Conservation (phyloP, 2,888 invertebrate species). For the Sepioteuthis lessoniana region DNA sequence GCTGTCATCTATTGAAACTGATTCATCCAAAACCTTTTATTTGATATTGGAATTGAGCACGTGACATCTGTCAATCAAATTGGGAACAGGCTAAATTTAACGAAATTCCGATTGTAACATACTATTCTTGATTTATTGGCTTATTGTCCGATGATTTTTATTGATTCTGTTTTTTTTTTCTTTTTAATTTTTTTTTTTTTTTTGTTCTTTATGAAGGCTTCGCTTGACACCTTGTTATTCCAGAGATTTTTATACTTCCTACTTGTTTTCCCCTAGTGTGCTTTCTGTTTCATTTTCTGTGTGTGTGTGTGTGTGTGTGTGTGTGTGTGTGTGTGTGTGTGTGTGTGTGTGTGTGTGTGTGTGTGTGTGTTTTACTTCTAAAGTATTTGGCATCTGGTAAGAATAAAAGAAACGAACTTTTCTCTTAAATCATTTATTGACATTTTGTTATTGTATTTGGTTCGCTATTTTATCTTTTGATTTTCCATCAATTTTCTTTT, state of each 20-base stretch:
- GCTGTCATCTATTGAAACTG: neutral
- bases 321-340: too few relatives aligned
- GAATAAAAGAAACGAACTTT: neutral
- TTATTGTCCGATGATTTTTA: neutral
- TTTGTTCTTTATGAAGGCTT: neutral
- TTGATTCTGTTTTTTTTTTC: neutral
- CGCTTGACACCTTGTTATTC: neutral
- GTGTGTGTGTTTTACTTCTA: neutral
- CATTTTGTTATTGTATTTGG: neutral
- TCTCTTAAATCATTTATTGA: neutral
- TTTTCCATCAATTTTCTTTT: neutral
- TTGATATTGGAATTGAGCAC: neutral
- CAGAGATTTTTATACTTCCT: neutral
- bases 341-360: too few relatives aligned
- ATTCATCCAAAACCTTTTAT: neutral
- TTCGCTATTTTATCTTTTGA: neutral
- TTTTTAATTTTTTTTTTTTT: neutral
- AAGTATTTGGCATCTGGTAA: neutral
- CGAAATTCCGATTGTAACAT: neutral
- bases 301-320: too few relatives aligned
- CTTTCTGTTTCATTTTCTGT: neutral
- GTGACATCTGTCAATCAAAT: neutral
- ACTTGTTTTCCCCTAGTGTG: neutral
- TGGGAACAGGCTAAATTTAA: neutral
- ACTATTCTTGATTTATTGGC: slow-evolving; percentile 10